phyloP scores from a whole-genome alignment of 2,888 invertebrate genomes.

The Tillus elongatus region DNA sequence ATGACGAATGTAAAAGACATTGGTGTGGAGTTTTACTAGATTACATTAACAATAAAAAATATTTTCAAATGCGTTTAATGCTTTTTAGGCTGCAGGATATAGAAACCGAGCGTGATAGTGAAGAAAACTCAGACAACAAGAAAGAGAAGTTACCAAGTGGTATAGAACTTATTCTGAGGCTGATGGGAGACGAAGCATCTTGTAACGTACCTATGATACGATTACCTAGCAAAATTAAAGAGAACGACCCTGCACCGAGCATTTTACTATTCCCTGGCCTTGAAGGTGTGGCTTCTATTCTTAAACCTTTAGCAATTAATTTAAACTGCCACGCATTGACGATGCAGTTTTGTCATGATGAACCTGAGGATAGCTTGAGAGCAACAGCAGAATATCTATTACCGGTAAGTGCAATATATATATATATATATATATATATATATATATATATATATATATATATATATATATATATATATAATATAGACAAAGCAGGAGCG shows the following conservation, averaged over 20 bases:
- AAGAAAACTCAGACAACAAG: too few relatives aligned
- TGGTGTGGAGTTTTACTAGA: too few relatives aligned
- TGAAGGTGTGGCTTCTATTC: conserved; percentile 52
- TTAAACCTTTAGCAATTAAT: conserved; percentile 46
- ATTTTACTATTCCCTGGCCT: conserved; percentile 58
- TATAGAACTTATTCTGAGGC: conserved; percentile 50
- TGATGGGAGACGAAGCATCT: conserved; percentile 52
- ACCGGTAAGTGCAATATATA: too few relatives aligned
- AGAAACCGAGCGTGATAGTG: too few relatives aligned
- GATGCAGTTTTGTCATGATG: conserved; percentile 47
- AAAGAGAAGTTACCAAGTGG: conserved; percentile 33
- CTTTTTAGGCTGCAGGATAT: too few relatives aligned
- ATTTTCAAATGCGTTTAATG: too few relatives aligned
- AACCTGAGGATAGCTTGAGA: conserved; percentile 41
- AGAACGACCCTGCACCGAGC: conserved; percentile 28
- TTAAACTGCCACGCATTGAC: conserved; percentile 47
- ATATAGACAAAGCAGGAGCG: too few relatives aligned
- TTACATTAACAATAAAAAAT: too few relatives aligned
- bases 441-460: too few relatives aligned
- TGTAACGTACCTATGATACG: conserved; percentile 46
- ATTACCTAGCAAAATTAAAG: conserved; percentile 14
- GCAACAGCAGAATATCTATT: conserved; percentile 47
- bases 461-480: too few relatives aligned
- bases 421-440: too few relatives aligned
- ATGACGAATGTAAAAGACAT: too few relatives aligned